A percentile compares a stretch with the other conserved stretches of the same genome.
Evolutionary conservation across 2,797 vertebrate species (phyloP).

Genomic region (Acipenser ruthenus): DNA sequence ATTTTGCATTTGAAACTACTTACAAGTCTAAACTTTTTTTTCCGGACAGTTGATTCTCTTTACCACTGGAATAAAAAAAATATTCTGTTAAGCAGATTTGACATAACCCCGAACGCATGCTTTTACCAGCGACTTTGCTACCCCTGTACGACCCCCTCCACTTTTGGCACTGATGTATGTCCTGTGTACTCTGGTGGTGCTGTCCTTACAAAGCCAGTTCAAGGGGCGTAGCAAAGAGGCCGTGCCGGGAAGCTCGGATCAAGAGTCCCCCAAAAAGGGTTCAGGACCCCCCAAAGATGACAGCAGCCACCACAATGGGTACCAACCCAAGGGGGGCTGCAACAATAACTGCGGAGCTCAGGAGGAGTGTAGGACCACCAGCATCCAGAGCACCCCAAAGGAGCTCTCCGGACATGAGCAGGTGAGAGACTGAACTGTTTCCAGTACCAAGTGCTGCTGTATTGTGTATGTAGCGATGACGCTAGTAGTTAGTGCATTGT

Average conservation of each 20-base stretch:
- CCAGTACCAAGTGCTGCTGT: not conserved
- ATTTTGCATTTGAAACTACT: too few species aligned
- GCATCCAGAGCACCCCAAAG: constrained; percentile 9
- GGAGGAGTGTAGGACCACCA: not conserved
- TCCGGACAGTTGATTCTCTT: too few species aligned
- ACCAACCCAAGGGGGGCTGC: not conserved
- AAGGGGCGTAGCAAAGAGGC: constrained; percentile 23
- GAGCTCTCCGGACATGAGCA: constrained; percentile 24
- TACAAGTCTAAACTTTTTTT: too few species aligned
- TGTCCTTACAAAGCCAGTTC: constrained; percentile 47
- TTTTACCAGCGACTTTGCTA: not conserved
- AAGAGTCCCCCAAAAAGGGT: not conserved
- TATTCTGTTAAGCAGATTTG: too few species aligned
- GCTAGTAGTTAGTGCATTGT: too few species aligned
- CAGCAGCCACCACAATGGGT: not conserved
- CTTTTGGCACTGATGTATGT: constrained; percentile 45
- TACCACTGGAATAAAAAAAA: too few species aligned
- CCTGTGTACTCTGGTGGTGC: constrained; percentile 50
- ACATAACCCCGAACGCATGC: too few species aligned
- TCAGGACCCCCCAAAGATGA: not conserved
- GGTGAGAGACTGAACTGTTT: constrained; percentile 38
- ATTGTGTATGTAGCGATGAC: too few species aligned
- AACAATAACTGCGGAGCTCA: not conserved
- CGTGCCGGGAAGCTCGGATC: not conserved
- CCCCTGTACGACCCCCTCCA: not conserved